Conservation (phyloP, 2,888 invertebrate species). For the Epirrhoe tristata region DNA sequence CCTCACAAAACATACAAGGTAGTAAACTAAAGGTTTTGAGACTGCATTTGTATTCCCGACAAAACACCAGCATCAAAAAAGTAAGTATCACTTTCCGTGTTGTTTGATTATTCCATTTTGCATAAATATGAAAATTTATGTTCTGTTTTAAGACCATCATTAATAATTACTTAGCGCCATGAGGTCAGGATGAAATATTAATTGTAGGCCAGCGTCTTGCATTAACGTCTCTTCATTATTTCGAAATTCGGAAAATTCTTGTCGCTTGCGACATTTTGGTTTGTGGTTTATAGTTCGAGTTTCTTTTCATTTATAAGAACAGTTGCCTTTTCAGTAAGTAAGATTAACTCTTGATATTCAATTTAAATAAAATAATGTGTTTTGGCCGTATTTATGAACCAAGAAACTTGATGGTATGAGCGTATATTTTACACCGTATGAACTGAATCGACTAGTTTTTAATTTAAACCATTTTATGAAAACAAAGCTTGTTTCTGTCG, state of each 20-base stretch:
- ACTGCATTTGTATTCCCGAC: neutral
- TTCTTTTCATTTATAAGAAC: neutral
- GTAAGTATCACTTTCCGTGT: slow-evolving; percentile 28
- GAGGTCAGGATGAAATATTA: slow-evolving; percentile 34
- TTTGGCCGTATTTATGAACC: neutral
- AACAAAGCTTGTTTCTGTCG: neutral
- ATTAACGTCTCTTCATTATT: slow-evolving; percentile 15
- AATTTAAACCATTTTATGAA: neutral
- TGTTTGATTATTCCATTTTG: slow-evolving; percentile 23
- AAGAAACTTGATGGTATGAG: no score
- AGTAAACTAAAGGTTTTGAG: no score
- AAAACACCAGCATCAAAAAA: slow-evolving; percentile 6
- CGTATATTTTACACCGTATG: no score
- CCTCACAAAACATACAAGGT: no score
- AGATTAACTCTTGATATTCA: neutral
- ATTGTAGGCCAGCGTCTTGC: slow-evolving; percentile 26
- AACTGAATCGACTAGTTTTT: no score
- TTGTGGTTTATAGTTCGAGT: neutral
- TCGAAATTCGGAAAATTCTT: neutral
- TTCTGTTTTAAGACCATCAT: slow-evolving; percentile 25
- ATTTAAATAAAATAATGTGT: no score
- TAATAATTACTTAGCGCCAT: slow-evolving; percentile 34
- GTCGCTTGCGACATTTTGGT: neutral
- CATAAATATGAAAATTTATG: slow-evolving; percentile 33
- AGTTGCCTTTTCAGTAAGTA: neutral